Evolutionary conservation across 2,888 invertebrate species (phyloP).

Genomic region (Tenthredo distinguenda): DNA sequence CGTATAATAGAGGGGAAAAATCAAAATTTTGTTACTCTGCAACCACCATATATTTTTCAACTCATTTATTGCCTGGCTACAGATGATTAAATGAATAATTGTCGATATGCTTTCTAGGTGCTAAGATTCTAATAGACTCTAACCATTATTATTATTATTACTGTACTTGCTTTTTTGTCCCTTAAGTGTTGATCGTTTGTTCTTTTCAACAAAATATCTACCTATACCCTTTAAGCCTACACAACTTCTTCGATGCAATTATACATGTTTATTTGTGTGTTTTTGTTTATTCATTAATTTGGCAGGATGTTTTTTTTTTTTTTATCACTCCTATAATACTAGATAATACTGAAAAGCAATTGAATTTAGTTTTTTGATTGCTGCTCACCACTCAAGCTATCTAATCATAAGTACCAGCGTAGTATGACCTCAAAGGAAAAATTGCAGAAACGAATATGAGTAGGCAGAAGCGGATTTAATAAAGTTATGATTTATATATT

Average conservation of each 20-base stretch:
- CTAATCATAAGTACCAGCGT: neutral
- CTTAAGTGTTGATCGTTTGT: conserved; percentile 31
- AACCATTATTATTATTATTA: neutral
- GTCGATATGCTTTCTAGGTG: conserved; percentile 26
- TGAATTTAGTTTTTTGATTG: neutral
- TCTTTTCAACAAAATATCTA: conserved; percentile 10
- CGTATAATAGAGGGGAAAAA: neutral
- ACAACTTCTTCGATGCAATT: conserved; percentile 48
- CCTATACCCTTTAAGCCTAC: conserved; percentile 23
- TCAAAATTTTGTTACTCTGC: neutral
- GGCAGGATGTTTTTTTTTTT: neutral
- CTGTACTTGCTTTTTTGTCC: conserved; percentile 33
- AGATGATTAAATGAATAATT: neutral
- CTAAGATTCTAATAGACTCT: conserved; percentile 29
- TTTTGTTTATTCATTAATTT: neutral
- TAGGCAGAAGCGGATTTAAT: neutral
- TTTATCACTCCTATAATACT: neutral
- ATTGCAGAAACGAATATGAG: neutral
- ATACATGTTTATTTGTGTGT: neutral
- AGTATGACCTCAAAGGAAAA: neutral
- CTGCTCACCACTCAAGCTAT: neutral
- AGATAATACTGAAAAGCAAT: neutral
- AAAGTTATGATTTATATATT: neutral
- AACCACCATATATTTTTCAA: neutral
- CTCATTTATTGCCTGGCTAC: neutral